Evolutionary conservation across 2,113 vertebrate species (phyloP), one percentile per base, ranked within the genome.

Genomic region (Melanostigma gelatinosum): DNA sequence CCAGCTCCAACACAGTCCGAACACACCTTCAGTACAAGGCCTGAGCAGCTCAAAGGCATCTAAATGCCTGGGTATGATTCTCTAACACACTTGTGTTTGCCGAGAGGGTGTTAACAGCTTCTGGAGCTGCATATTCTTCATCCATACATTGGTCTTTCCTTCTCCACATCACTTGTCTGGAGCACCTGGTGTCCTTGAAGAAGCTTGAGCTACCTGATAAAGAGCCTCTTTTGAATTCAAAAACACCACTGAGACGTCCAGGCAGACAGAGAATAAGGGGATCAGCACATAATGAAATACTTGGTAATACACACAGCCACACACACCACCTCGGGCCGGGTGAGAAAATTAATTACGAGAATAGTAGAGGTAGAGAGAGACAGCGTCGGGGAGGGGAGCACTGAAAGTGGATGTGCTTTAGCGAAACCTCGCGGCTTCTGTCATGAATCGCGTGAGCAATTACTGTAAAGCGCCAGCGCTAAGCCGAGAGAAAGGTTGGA

Each of bases 261-360:
- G 72, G 65, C 86, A 81, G 78, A 82, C 83, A 36, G 82, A 89
- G 88, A 87, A 85, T 62, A 80, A 75, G 74, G 69, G 70, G 86
- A 88, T 88, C 79, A 69, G 80, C 68, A 62, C 84, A 83, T 85
- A 87, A 86, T 89, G 82, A 89, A 89, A 89, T 87, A 87, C 80
- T 34, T 34, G 34, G 34, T 34, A 34, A 65, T n/a, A 48, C 62
- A 65, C 38, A 44, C n/a, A 44, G n/a, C 20, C 29, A 61, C 16
- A 34, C 29, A 34, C 58, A 60, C 65, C 46, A 50, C 65, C 68
- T 50, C 38, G n/a, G 85, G 76, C 62, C 29, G 4, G 52, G 79
- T 72, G 84, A 85, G 81, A 62, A 89, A 89, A 87, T 90, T 87
- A 91, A 91, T 93, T 89, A 90, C 75, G 74, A 75, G 81, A 76